Conservation (phyloP, 2,113 vertebrate genomes). For the Plotosus lineatus region DNA sequence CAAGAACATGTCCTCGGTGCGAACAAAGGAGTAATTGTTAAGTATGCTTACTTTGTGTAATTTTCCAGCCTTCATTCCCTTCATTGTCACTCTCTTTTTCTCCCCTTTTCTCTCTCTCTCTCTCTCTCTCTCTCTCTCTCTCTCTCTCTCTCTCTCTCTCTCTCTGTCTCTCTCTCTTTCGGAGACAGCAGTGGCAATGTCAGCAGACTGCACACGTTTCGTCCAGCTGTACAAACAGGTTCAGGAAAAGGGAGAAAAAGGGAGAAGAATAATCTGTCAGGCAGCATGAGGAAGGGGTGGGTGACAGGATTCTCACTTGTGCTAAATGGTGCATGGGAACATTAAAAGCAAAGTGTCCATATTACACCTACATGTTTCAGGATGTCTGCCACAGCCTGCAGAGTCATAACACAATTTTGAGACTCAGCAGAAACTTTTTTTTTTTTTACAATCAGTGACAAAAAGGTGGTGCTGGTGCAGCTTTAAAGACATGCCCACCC, state of each 20-base stretch:
- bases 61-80: conserved; percentile 22
- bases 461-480: background rate
- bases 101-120: background rate
- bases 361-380: conserved; percentile 43
- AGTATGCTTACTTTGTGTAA: conserved; percentile 26
- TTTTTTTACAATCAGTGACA: background rate
- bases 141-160: conserved; percentile 25
- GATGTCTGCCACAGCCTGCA: conserved; percentile 38
- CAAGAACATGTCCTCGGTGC: conserved; percentile 16
- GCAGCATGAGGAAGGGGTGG: conserved; percentile 28
- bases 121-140: conserved; percentile 19
- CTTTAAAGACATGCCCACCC: background rate
- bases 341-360: conserved; percentile 56
- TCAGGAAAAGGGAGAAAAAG: conserved; percentile 9
- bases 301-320: conserved; percentile 54
- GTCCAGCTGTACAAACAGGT: conserved; percentile 60
- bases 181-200: conserved; percentile 30
- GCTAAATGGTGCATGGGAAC: conserved; percentile 50
- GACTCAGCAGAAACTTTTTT: conserved; percentile 5
- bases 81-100: conserved; percentile 15
- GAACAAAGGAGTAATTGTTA: conserved; percentile 56
- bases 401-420: conserved; percentile 41
- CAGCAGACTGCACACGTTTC: conserved; percentile 54
- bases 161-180: conserved; percentile 8
- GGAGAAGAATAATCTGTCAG: conserved; percentile 43